These are phyloP conservation scores for Tinamus guttatus DNA, from an alignment of 2,113 vertebrate species.

Conservation along the genomic window DNA sequence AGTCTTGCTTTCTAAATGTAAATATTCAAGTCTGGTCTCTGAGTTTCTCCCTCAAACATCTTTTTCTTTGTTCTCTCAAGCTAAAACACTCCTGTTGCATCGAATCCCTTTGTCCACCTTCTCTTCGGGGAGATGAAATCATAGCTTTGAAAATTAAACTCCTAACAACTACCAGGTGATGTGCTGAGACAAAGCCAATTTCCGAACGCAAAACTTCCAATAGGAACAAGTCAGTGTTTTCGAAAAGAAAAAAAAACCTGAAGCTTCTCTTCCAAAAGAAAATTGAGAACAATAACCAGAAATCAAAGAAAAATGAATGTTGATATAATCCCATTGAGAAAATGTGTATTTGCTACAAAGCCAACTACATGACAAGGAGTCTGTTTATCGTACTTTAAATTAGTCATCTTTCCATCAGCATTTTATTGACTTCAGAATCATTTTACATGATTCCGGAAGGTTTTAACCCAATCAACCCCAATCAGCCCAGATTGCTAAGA, in stretches of 20 bases:
- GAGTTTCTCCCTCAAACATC: slow-evolving; percentile 39
- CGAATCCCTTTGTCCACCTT: slow-evolving; percentile 60
- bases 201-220: slow-evolving; percentile 49
- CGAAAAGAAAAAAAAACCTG: slow-evolving; percentile 25
- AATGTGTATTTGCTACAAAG: slow-evolving; percentile 57
- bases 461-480: slow-evolving; percentile 75
- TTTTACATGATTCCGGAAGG: slow-evolving; percentile 50
- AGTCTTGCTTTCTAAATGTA: slow-evolving; percentile 34
- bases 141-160: slow-evolving; percentile 76
- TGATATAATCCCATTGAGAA: slow-evolving; percentile 72
- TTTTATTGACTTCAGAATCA: slow-evolving; percentile 70
- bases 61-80: not conserved
- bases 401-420: slow-evolving; percentile 52
- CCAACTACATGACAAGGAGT: slow-evolving; percentile 64
- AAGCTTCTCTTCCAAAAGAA: slow-evolving; percentile 62
- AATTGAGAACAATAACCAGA: slow-evolving; percentile 64
- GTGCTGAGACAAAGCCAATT: slow-evolving; percentile 63
- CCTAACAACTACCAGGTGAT: slow-evolving; percentile 84
- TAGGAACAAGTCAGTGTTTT: slow-evolving; percentile 52
- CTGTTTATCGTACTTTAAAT: slow-evolving; percentile 70
- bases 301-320: slow-evolving; percentile 69
- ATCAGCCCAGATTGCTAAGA: slow-evolving; percentile 19
- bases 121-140: slow-evolving; percentile 81
- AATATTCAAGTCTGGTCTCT: slow-evolving; percentile 42
- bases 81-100: slow-evolving; percentile 28